A percentile compares a stretch with the other conserved stretches of the same genome.
Evolutionary conservation across 92 coral and sea anemone genomes (phyloP).

Genomic region (Phenganax subtilis): DNA sequence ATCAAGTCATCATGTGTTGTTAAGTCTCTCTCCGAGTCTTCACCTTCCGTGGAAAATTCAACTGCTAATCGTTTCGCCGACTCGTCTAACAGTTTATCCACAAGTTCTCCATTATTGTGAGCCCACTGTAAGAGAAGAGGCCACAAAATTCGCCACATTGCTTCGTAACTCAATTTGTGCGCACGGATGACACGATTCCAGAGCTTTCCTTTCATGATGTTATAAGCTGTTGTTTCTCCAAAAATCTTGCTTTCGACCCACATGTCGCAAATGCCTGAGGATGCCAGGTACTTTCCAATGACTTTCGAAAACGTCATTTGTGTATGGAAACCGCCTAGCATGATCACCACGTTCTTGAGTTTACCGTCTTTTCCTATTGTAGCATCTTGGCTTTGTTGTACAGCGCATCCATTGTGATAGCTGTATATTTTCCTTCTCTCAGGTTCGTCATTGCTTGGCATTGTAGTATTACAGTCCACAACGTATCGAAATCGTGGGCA

Average conservation of each 20-base stretch:
- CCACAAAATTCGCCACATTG: constrained; percentile 48
- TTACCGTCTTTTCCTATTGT: constrained; percentile 48
- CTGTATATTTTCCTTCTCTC: constrained; percentile 44
- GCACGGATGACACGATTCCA: constrained; percentile 65
- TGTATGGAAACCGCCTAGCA: constrained; percentile 53
- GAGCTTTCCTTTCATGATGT: constrained; percentile 63
- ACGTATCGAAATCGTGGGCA: constrained; percentile 52
- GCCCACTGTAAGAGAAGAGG: constrained; percentile 42
- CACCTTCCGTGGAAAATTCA: constrained; percentile 35
- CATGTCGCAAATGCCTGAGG: constrained; percentile 40
- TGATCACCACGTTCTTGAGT: constrained; percentile 32
- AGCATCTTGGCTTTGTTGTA: constrained; percentile 52
- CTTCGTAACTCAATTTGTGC: constrained; percentile 51
- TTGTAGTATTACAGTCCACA: constrained; percentile 44
- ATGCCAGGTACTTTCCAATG: constrained; percentile 45
- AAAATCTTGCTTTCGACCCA: constrained; percentile 53
- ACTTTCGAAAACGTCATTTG: constrained; percentile 41
- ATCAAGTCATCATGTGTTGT: not conserved
- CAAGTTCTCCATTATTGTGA: constrained; percentile 37
- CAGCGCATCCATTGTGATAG: constrained; percentile 43
- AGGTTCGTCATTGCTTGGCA: constrained; percentile 50
- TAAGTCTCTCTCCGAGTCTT: constrained; percentile 7
- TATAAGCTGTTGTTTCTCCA: constrained; percentile 54
- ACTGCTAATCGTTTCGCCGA: constrained; percentile 39
- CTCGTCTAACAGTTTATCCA: constrained; percentile 40